phyloP scores from a whole-genome alignment of 2,113 vertebrate genomes.

The Xenopus borealis region DNA sequence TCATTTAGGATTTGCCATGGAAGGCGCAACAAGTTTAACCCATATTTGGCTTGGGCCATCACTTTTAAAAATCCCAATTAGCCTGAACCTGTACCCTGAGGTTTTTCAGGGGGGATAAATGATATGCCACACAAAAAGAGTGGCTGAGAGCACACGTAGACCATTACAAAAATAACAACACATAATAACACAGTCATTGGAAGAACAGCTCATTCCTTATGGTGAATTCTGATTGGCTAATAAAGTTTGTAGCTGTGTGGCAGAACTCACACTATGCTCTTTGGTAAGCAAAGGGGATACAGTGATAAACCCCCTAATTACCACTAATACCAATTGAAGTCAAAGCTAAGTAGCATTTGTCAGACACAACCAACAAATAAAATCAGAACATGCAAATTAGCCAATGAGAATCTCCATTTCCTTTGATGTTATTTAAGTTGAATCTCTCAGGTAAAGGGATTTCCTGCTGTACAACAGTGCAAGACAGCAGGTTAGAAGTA shows the following conservation, averaged over 20 bases:
- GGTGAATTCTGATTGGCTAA: constrained; percentile 32
- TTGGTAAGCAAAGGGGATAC: not conserved
- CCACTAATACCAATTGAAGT: too few species aligned
- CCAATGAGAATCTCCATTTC: too few species aligned
- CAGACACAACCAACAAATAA: too few species aligned
- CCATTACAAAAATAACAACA: not conserved
- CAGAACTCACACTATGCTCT: not conserved
- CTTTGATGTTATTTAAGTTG: too few species aligned
- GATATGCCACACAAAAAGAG: constrained; percentile 28
- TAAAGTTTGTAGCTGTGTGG: constrained; percentile 5
- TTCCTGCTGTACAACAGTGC: too few species aligned
- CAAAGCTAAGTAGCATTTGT: too few species aligned
- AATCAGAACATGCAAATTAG: too few species aligned
- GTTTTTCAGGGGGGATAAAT: constrained; percentile 46
- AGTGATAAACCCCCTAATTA: too few species aligned
- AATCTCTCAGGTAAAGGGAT: too few species aligned
- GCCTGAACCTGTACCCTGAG: constrained; percentile 33
- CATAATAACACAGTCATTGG: constrained; percentile 20
- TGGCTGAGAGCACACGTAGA: constrained; percentile 12
- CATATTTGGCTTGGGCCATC: not conserved
- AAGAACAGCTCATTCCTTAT: constrained; percentile 20
- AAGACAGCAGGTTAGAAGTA: too few species aligned
- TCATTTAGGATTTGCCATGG: constrained; percentile 1
- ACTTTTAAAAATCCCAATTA: not conserved
- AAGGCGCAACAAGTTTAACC: not conserved